Evolutionary conservation across 2,113 vertebrate genomes (phyloP), one percentile per base, ranked within the genome.

Genomic region (Rhegmatorhina hoffmannsi): DNA sequence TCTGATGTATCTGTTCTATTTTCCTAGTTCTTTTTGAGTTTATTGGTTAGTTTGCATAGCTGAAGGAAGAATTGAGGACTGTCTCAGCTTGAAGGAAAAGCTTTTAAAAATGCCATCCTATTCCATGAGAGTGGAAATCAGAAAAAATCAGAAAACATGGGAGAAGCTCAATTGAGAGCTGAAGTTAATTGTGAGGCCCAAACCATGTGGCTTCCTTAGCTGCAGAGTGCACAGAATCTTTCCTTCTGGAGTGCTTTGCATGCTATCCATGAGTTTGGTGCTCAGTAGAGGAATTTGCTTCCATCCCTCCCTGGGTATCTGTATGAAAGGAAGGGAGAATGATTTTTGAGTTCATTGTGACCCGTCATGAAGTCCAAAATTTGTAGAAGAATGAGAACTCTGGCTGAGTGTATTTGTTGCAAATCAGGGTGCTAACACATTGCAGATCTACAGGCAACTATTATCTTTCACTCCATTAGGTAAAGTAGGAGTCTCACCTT

Each of bases 181-280:
- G 26, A 88, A 94, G 75, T 72, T 82, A 46, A 84, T 84, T 0
- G 1, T 60, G 53, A 78, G 52, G 29, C 58, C 49, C 55, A 56
- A 8, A 55, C 34, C 2, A 2, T 73, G 25, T 31, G 47, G 15
- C 68, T 81, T 78, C 55, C 36, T 81, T 43, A 70, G 59, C 49
- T 40, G 21, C 40, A 58, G 58, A 9, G 28, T 3, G 1, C 17
- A 21, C 4, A 58, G 55, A 81, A 38, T 7, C 4, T 92, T 81
- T 87, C 38, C 68, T 89, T 82, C 49, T 0, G 1, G 38, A 36
- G 26, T 81, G 60, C 55, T 87, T 21, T 0, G 0, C 1, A 0
- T 28, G 24, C 3, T 87, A 21, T 84, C 43, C 7, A 0, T 23
- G 44, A 73, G 10, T 43, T 3, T 7, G 19, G 60, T 84, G 33